phyloP scores from a whole-genome alignment of 1,140 invertebrate species.

The fruit fly (Drosophila melanogaster) region DNA sequence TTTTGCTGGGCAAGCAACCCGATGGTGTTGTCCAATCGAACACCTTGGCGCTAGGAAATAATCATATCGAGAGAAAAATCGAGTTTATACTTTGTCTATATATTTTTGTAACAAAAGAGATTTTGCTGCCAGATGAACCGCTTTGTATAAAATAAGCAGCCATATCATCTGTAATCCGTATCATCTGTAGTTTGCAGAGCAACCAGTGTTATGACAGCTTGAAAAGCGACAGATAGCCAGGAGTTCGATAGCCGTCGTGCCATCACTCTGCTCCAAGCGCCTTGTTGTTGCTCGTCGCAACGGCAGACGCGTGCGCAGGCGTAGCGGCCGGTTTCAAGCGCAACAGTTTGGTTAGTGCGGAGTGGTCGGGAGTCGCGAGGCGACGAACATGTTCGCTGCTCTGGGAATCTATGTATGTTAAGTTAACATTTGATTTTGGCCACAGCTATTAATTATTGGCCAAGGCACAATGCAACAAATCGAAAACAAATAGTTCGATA shows the following conservation, averaged over 20 bases:
- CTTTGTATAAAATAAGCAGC: no score
- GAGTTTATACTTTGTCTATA: no score
- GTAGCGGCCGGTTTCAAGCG: constrained; percentile 14
- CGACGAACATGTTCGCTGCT: constrained; percentile 6
- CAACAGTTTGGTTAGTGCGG: constrained; percentile 33
- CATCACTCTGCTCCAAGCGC: constrained; percentile 20
- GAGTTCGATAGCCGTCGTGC: neutral
- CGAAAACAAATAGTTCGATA: neutral
- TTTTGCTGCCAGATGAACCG: no score
- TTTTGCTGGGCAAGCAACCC: no score
- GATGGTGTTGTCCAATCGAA: no score
- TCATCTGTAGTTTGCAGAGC: no score
- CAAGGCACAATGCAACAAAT: neutral
- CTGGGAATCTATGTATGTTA: constrained; percentile 5
- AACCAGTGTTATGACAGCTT: neutral
- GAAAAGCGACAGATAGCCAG: neutral
- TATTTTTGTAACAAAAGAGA: no score
- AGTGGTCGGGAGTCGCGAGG: neutral
- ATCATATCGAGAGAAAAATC: no score
- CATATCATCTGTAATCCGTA: no score
- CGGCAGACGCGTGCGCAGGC: constrained; percentile 20
- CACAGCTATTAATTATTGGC: neutral
- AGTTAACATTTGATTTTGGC: constrained; percentile 18
- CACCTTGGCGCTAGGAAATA: no score
- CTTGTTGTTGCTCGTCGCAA: constrained; percentile 29